These are phyloP conservation scores for Lissonota sp. DNA, from an alignment of 2,888 invertebrate species.

Conservation along the genomic window DNA sequence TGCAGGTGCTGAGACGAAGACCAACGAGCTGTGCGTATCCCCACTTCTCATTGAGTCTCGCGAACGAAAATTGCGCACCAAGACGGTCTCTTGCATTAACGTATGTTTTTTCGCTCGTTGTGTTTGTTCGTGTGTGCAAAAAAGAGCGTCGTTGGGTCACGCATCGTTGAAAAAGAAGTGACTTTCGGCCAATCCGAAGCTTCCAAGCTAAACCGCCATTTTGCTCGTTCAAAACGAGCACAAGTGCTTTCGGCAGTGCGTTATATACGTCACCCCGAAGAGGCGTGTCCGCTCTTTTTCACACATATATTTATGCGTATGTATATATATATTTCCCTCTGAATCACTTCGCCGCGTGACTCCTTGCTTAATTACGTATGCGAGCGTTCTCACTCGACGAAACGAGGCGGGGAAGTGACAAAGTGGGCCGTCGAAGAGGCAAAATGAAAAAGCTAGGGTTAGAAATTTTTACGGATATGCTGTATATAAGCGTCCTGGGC, in stretches of 20 bases:
- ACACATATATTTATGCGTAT: not conserved
- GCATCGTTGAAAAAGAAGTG: conserved; percentile 60
- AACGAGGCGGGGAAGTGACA: conserved; percentile 50
- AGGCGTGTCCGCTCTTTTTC: conserved; percentile 61
- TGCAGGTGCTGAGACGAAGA: conserved; percentile 71
- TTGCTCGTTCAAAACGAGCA: conserved; percentile 65
- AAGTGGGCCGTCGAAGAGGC: not conserved
- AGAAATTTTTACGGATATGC: too few relatives aligned
- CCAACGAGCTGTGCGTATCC: conserved; percentile 37
- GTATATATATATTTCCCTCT: conserved; percentile 14
- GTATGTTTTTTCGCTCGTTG: conserved; percentile 1
- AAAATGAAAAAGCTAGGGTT: too few relatives aligned
- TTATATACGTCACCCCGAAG: conserved; percentile 60
- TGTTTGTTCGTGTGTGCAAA: conserved; percentile 16
- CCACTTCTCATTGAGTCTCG: conserved; percentile 13
- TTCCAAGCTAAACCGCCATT: conserved; percentile 69
- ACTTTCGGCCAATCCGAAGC: conserved; percentile 62
- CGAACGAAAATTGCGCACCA: conserved; percentile 43
- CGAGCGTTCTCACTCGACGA: conserved; percentile 36
- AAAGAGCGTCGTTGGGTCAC: conserved; percentile 55
- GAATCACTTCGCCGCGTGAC: conserved; percentile 37
- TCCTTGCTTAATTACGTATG: conserved; percentile 63
- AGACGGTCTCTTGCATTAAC: conserved; percentile 25
- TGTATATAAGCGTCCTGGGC: conserved; percentile 3
- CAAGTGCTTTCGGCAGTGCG: conserved; percentile 57